Conservation (phyloP, 1,140 invertebrate species). For the Plutomurus gul region DNA sequence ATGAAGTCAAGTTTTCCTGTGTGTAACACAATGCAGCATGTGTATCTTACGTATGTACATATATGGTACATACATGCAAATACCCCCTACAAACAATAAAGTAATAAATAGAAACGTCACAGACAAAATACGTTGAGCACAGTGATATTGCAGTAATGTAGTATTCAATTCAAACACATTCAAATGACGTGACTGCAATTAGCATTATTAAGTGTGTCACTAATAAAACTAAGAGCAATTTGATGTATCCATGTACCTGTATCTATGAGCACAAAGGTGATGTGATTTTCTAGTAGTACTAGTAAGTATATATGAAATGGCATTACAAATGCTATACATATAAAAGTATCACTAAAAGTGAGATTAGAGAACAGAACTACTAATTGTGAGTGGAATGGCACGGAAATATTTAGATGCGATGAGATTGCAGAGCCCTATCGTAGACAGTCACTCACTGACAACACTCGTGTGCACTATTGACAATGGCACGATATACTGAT, state of each 20-base stretch:
- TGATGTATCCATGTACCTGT: conserved; percentile 11
- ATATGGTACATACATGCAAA: no score
- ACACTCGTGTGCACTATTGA: neutral
- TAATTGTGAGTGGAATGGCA: neutral
- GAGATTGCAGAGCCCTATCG: neutral
- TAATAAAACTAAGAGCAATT: conserved; percentile 20
- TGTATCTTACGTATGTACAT: neutral
- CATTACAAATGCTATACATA: no score
- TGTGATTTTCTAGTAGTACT: neutral
- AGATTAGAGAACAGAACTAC: neutral
- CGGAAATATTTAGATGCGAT: conserved; percentile 21
- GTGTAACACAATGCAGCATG: neutral
- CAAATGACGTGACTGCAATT: neutral
- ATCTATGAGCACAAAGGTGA: conserved; percentile 8
- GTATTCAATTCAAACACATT: no score
- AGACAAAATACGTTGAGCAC: neutral
- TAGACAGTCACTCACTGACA: neutral
- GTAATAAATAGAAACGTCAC: neutral
- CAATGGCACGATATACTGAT: neutral
- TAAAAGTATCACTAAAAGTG: conserved; percentile 23
- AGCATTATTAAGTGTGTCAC: conserved; percentile 26
- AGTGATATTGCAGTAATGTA: neutral
- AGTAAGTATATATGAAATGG: no score
- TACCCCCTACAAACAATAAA: neutral
- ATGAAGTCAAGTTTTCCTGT: neutral